phyloP scores from a whole-genome alignment of 2,888 invertebrate genomes.

The Silvanus unidentatus region DNA sequence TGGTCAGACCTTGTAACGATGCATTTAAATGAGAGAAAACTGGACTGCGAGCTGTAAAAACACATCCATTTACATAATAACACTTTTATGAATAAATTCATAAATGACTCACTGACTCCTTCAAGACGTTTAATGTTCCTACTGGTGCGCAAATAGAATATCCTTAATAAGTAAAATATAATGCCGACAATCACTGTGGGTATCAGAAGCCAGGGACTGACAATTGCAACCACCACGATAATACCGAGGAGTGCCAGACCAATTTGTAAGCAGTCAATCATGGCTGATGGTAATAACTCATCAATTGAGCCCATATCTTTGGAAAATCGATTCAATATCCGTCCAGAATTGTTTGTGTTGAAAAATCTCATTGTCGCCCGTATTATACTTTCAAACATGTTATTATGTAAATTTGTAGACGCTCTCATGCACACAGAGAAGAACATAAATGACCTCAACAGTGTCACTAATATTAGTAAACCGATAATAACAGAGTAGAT shows the following conservation, averaged over 20 bases:
- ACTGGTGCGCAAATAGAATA: constrained; percentile 67
- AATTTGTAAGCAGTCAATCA: constrained; percentile 52
- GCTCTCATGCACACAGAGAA: constrained; percentile 52
- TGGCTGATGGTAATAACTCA: constrained; percentile 47
- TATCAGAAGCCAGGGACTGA: constrained; percentile 63
- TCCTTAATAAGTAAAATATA: constrained; percentile 59
- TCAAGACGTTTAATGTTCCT: constrained; percentile 67
- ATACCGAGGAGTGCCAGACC: constrained; percentile 63
- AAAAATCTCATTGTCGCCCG: constrained; percentile 62
- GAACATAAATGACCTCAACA: constrained; percentile 49
- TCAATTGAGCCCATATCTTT: constrained; percentile 62
- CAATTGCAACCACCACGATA: constrained; percentile 62
- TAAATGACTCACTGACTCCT: constrained; percentile 56
- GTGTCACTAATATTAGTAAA: constrained; percentile 43
- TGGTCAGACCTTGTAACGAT: constrained; percentile 82
- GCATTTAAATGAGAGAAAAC: constrained; percentile 92
- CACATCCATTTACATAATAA: neutral
- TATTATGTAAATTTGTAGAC: constrained; percentile 52
- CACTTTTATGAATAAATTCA: neutral
- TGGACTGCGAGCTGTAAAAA: constrained; percentile 82
- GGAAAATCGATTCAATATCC: constrained; percentile 63
- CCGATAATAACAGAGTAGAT: constrained; percentile 45
- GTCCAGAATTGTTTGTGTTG: constrained; percentile 58
- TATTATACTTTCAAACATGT: constrained; percentile 50
- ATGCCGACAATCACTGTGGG: constrained; percentile 60